phyloP scores from a whole-genome alignment of 2,888 invertebrate species.

The Lasiommata megera region DNA sequence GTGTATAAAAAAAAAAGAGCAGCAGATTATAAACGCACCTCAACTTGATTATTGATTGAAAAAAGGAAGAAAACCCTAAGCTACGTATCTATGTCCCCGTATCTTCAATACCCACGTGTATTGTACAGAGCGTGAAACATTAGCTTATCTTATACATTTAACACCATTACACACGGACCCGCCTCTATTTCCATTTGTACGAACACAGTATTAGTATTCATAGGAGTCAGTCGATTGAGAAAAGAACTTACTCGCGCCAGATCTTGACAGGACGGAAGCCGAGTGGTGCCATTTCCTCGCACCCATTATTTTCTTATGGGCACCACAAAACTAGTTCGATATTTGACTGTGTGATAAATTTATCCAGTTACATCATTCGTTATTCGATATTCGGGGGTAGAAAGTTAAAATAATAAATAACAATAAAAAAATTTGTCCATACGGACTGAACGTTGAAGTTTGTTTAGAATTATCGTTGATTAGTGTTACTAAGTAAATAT shows the following conservation, averaged over 20 bases:
- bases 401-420: too few species aligned
- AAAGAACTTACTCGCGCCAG: slow-evolving; percentile 71
- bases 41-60: too few species aligned
- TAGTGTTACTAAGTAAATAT: too few species aligned
- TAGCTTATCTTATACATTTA: slow-evolving; percentile 10
- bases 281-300: slow-evolving; percentile 72
- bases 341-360: background rate
- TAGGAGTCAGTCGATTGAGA: slow-evolving; percentile 76
- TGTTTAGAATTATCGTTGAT: too few species aligned
- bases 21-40: too few species aligned
- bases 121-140: background rate
- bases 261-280: slow-evolving; percentile 63
- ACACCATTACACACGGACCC: slow-evolving; percentile 38
- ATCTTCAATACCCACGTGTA: too few species aligned
- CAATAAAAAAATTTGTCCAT: too few species aligned
- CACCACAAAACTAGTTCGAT: background rate
- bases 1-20: too few species aligned
- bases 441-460: too few species aligned
- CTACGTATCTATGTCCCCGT: too few species aligned
- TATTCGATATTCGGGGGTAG: too few species aligned
- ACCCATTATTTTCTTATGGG: slow-evolving; percentile 69
- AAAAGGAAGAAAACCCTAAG: too few species aligned
- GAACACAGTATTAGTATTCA: slow-evolving; percentile 74
- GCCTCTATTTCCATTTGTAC: slow-evolving; percentile 55
- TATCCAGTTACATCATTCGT: background rate